These are phyloP conservation scores for Planococcus citri DNA, from an alignment of 1,140 invertebrate genomes.

Conservation along the genomic window DNA sequence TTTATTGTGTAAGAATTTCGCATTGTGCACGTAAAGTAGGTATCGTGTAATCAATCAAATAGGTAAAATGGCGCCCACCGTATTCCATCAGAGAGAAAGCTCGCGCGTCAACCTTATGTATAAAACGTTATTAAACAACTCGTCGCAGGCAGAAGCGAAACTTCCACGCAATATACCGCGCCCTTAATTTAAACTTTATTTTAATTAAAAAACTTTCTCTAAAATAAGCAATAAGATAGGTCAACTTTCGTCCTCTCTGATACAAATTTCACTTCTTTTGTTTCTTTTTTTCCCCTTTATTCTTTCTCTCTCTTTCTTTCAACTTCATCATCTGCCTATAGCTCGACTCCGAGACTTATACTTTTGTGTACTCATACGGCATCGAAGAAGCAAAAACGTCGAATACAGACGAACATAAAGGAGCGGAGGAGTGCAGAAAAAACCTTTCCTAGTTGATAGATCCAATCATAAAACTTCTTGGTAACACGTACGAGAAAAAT, in stretches of 20 bases:
- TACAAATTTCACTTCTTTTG: neutral
- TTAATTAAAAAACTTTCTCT: neutral
- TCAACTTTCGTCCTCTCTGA: neutral
- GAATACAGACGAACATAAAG: no score
- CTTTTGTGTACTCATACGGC: no score
- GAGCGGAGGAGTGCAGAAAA: neutral
- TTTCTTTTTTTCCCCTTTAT: neutral
- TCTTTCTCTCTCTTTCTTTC: neutral
- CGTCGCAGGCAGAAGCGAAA: neutral
- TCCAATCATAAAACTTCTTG: slow-evolving; percentile 7
- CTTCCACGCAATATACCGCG: no score
- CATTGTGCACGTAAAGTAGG: neutral
- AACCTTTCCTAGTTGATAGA: neutral
- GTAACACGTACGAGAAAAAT: neutral
- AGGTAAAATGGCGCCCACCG: no score
- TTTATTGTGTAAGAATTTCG: no score
- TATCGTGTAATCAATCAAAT: neutral
- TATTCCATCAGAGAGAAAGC: neutral
- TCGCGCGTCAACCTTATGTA: neutral
- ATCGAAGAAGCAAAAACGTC: no score
- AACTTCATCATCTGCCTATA: no score
- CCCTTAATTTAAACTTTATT: neutral
- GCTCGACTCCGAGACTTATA: no score
- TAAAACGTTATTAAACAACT: neutral
- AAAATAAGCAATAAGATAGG: neutral